These are phyloP conservation scores for Dusona sp. DNA, from an alignment of 2,888 invertebrate species.

Conservation along the genomic window DNA sequence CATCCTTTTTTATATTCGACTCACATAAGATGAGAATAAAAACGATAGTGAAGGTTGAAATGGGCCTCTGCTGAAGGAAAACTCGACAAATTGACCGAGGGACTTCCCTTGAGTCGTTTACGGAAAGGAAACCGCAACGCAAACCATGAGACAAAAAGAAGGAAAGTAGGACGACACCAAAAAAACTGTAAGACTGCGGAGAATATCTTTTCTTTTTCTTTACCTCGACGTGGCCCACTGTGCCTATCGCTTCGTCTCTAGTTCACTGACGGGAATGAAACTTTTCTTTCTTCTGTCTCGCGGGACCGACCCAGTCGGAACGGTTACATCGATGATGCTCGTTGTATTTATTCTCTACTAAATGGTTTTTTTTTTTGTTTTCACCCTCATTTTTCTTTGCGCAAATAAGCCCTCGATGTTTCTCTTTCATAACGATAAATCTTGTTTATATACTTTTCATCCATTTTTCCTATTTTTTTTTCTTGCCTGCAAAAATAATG, in stretches of 20 bases:
- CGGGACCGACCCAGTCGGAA: slow-evolving; percentile 3
- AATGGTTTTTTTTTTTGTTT: background rate
- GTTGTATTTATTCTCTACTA: slow-evolving; percentile 8
- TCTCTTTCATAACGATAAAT: background rate
- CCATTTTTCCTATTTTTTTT: no score
- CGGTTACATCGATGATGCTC: slow-evolving; percentile 22
- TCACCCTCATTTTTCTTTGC: background rate
- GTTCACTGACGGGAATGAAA: slow-evolving; percentile 28
- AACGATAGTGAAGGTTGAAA: background rate
- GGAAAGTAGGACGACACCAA: background rate
- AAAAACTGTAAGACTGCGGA: background rate
- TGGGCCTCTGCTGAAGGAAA: slow-evolving; percentile 25
- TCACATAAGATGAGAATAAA: background rate
- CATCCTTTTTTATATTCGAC: background rate
- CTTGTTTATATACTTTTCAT: no score
- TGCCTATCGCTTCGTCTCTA: slow-evolving; percentile 4
- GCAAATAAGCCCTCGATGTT: background rate
- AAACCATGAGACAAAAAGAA: slow-evolving; percentile 35
- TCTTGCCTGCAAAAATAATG: no score
- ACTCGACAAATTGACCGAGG: slow-evolving; percentile 48
- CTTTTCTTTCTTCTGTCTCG: slow-evolving; percentile 11
- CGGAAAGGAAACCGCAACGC: slow-evolving; percentile 13
- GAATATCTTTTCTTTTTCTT: slow-evolving; percentile 1
- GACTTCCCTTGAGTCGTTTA: slow-evolving; percentile 44
- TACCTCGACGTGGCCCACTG: background rate